These are phyloP conservation scores for Galaxias olidus DNA, from an alignment of 2,797 vertebrate species.

Conservation along the genomic window DNA sequence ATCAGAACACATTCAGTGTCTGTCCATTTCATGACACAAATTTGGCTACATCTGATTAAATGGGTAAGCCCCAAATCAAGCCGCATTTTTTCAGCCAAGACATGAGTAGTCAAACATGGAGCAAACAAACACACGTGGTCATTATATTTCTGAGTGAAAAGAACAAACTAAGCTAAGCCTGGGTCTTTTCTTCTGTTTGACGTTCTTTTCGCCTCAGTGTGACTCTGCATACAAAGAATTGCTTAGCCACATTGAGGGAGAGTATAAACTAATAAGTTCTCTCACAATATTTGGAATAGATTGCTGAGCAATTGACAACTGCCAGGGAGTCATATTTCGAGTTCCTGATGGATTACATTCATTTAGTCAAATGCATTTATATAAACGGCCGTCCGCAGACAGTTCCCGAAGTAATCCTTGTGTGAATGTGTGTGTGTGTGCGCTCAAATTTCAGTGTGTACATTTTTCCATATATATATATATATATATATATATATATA, in stretches of 20 bases:
- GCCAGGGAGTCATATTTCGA: slow-evolving; percentile 35
- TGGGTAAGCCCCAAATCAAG: too few relatives aligned
- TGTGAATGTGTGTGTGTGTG: slow-evolving; percentile 26
- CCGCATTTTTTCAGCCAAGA: too few relatives aligned
- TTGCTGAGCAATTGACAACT: slow-evolving; percentile 31
- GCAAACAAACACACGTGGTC: background rate
- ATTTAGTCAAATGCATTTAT: slow-evolving; percentile 48
- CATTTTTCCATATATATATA: too few relatives aligned
- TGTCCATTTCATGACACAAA: too few relatives aligned
- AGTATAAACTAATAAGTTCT: slow-evolving; percentile 11
- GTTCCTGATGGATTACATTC: slow-evolving; percentile 43
- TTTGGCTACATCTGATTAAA: too few relatives aligned
- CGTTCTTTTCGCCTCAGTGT: slow-evolving; percentile 4
- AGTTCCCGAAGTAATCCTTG: slow-evolving; percentile 32
- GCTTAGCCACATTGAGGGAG: slow-evolving; percentile 15
- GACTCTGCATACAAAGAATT: slow-evolving; percentile 35
- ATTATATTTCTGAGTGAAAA: background rate
- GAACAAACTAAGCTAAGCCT: slow-evolving; percentile 1
- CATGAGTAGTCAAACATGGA: too few relatives aligned
- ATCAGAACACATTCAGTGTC: too few relatives aligned
- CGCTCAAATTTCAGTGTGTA: too few relatives aligned
- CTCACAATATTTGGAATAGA: slow-evolving; percentile 46
- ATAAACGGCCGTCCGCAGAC: slow-evolving; percentile 30
- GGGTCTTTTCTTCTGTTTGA: slow-evolving; percentile 2
- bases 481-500: too few relatives aligned